Conservation (phyloP, 2,888 invertebrate genomes). For the Uropetala carovei region DNA sequence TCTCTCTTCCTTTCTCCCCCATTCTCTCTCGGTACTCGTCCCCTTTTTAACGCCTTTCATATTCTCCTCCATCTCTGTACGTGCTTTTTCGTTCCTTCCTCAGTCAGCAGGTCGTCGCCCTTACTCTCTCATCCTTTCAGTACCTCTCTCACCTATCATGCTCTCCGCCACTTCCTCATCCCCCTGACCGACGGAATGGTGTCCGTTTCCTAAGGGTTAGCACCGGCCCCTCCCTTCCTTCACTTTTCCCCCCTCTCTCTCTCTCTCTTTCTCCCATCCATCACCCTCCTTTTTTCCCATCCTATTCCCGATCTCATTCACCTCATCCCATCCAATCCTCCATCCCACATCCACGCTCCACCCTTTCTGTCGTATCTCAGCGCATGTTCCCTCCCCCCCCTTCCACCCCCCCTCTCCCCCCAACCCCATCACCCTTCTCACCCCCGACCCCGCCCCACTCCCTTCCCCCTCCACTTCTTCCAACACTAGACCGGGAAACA, state of each 20-base stretch:
- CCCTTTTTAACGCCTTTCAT: background rate
- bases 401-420: background rate
- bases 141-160: background rate
- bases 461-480: background rate
- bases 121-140: background rate
- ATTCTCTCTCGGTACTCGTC: too few relatives aligned
- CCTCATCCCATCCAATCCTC: too few relatives aligned
- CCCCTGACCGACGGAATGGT: background rate
- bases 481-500: background rate
- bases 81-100: background rate
- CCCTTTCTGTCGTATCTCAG: background rate
- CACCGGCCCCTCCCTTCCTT: background rate
- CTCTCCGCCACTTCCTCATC: background rate
- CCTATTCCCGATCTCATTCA: background rate
- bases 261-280: background rate
- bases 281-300: background rate
- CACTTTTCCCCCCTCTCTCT: background rate
- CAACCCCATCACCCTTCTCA: too few relatives aligned
- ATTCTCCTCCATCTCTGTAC: background rate
- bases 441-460: background rate
- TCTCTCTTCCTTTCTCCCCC: background rate
- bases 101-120: background rate
- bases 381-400: background rate
- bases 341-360: background rate
- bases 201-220: slow-evolving; percentile 10